phyloP scores from a whole-genome alignment of 2,113 vertebrate species.

The Cyanoderma ruficeps region DNA sequence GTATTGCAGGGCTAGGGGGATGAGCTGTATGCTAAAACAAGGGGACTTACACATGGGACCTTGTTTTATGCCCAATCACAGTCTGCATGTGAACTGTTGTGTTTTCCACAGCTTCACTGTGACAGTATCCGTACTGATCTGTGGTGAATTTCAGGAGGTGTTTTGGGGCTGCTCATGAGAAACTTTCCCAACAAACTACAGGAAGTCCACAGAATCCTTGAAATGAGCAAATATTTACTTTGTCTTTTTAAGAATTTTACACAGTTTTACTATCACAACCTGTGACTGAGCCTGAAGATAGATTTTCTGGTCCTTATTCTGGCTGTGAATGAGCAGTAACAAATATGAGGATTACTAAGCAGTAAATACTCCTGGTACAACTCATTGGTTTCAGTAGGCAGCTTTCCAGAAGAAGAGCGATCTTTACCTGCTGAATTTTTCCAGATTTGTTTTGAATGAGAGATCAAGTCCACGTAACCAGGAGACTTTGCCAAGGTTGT shows the following conservation, averaged over 20 bases:
- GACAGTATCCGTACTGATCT: accelerated
- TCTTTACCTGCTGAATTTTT: neutral
- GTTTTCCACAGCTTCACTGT: neutral
- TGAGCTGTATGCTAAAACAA: neutral
- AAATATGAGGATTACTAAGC: neutral
- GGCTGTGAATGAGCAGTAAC: neutral
- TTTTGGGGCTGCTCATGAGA: neutral
- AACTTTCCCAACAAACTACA: neutral
- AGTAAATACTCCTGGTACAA: neutral
- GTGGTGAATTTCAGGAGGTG: neutral
- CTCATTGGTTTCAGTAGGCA: neutral
- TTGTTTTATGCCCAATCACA: neutral
- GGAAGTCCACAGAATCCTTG: neutral
- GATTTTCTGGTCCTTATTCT: neutral
- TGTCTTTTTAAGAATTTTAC: neutral
- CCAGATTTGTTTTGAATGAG: neutral
- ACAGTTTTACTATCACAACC: neutral
- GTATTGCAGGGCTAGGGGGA: neutral
- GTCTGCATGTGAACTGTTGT: neutral
- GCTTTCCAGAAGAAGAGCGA: neutral
- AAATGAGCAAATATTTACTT: neutral
- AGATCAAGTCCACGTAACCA: neutral
- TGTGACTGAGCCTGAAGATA: neutral
- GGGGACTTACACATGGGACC: neutral
- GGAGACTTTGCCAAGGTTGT: neutral